Percentiles rank a stretch among this genome's conserved stretches.
Conservation (phyloP, 2,113 vertebrate species). For the Thryonomys swinderianus region DNA sequence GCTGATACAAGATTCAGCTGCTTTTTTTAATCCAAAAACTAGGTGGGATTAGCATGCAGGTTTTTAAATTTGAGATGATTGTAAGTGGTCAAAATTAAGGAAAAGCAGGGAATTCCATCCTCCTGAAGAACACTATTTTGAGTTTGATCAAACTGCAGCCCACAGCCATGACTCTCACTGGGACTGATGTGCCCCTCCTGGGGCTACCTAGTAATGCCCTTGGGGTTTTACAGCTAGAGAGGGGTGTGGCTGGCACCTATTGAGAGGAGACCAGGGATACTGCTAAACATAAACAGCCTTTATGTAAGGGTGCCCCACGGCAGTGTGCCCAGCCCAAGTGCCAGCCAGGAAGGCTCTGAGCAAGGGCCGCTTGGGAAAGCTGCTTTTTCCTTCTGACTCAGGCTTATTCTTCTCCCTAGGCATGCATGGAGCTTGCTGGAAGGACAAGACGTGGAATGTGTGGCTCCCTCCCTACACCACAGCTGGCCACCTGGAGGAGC, state of each 20-base stretch:
- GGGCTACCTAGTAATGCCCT: not conserved
- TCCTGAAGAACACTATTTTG: not conserved
- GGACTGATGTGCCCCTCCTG: not conserved
- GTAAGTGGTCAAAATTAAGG: not conserved
- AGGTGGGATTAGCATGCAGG: too few relatives aligned
- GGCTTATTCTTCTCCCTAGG: not conserved
- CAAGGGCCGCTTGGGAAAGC: not conserved
- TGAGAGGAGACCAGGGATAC: not conserved
- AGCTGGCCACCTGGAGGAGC: not conserved
- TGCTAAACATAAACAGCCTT: not conserved
- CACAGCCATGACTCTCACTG: not conserved
- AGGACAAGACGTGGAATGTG: not conserved
- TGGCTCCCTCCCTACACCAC: not conserved
- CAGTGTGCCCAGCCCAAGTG: fast-evolving
- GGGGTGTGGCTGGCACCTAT: not conserved
- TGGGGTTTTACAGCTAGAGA: fast-evolving
- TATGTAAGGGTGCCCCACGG: not conserved
- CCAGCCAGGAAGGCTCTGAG: not conserved
- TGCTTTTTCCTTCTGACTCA: not conserved
- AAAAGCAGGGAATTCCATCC: not conserved
- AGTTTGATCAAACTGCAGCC: not conserved
- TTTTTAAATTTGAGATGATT: not conserved
- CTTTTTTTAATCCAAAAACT: not conserved
- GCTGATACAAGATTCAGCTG: not conserved
- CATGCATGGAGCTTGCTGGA: not conserved